phyloP scores from a whole-genome alignment of 2,797 vertebrate genomes.

The Holocentrus rufus region DNA sequence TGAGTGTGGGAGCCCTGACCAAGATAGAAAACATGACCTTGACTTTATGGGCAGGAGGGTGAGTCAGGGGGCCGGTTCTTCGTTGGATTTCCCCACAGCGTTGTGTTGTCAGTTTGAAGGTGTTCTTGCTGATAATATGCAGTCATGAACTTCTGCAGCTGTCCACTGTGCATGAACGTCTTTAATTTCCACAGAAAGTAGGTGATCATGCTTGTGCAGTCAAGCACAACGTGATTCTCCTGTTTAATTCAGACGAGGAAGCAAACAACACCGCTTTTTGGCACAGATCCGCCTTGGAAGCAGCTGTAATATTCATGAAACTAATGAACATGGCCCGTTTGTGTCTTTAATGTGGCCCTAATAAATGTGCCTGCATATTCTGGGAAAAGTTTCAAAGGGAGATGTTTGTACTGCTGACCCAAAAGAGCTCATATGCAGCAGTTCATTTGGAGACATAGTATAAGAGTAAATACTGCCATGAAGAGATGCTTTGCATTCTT shows the following conservation, averaged over 20 bases:
- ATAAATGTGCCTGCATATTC: slow-evolving; percentile 34
- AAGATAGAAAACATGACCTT: neutral
- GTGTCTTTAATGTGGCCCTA: slow-evolving; percentile 21
- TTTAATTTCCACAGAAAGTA: no score
- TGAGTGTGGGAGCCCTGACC: neutral
- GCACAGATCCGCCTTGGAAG: slow-evolving; percentile 26
- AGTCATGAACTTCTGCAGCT: neutral
- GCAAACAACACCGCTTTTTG: slow-evolving; percentile 11
- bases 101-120: slow-evolving; percentile 3
- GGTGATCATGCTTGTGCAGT: neutral
- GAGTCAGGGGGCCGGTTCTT: neutral
- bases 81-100: neutral
- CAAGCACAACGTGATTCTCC: slow-evolving; percentile 1
- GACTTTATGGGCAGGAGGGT: neutral
- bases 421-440: neutral
- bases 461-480: neutral
- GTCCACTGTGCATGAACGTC: slow-evolving; percentile 4
- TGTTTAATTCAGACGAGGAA: slow-evolving; percentile 42
- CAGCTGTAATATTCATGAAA: slow-evolving; percentile 60
- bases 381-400: slow-evolving; percentile 13
- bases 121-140: neutral
- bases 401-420: neutral
- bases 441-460: neutral
- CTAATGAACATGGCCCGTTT: slow-evolving; percentile 34
- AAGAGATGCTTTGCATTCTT: neutral